These are phyloP conservation scores for Archivesica marissinica DNA, from an alignment of 1,140 invertebrate species.

Conservation along the genomic window DNA sequence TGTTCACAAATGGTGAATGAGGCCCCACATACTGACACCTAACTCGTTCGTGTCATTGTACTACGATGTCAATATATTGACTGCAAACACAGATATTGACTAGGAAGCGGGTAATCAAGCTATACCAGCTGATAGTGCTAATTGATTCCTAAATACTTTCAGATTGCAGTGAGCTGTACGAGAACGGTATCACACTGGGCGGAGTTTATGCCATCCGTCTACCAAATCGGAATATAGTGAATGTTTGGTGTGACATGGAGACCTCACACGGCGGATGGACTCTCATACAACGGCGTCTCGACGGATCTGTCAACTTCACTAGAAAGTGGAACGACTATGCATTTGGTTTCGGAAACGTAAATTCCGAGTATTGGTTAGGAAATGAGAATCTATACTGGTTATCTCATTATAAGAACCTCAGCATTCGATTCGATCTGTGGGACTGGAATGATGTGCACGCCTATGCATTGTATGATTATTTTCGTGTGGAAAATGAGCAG, in stretches of 20 bases:
- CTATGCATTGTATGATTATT: constrained; percentile 71
- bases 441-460: constrained; percentile 95
- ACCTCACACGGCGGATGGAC: constrained; percentile 93
- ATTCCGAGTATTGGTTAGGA: constrained; percentile 87
- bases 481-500: constrained; percentile 81
- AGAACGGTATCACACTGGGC: constrained; percentile 68
- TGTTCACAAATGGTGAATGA: too few relatives aligned
- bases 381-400: constrained; percentile 84
- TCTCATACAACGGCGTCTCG: constrained; percentile 91
- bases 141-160: constrained; percentile 56
- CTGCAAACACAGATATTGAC: background rate
- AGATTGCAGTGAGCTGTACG: constrained; percentile 79
- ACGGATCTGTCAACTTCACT: constrained; percentile 93
- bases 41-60: too few relatives aligned
- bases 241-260: constrained; percentile 91
- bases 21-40: too few relatives aligned
- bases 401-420: constrained; percentile 89
- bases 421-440: constrained; percentile 94
- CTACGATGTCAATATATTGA: background rate
- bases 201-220: constrained; percentile 91
- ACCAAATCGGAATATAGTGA: constrained; percentile 86
- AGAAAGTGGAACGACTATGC: constrained; percentile 97
- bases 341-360: constrained; percentile 96
- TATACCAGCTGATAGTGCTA: too few relatives aligned
- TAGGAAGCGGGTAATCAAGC: background rate